Evolutionary conservation across 2,888 invertebrate genomes (phyloP), one percentile per base, ranked within the genome.

Genomic region (Thecocarcelia acutangulata): DNA sequence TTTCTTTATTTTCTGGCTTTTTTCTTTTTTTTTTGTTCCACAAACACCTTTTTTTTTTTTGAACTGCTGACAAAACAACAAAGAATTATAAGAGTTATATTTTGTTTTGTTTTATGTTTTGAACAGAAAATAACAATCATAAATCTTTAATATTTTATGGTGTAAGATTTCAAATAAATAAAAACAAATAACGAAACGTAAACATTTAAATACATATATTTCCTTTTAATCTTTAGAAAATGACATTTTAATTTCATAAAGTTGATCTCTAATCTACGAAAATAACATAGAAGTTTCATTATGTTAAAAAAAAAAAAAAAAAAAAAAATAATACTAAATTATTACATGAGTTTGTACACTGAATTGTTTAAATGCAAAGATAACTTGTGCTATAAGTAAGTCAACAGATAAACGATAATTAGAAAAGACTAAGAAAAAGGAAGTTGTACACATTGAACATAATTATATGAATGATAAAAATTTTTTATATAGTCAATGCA

Each of bases 71-170:
- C 42, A 28, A 58, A 52, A 61, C 17, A 24, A 44, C 13, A 19
- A 58, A 28, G 19, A 28, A 11, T 54, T 19, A 58, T 42, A 11
- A 12, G 8, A 21, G n/a, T 5, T 61, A n/a, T 24, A n/a, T 46
- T 56, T 42, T 44, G 52, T 77, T 68, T 77, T 68, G 77, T 63
- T 64, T 64, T 37, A 17, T 52, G 4, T 19, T 24, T 15, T 1
- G n/a, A 54, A 48, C 50, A 42, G 24, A 64, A 33, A 82, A 79
- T 72, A 70, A 78, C 64, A 83, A 33, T 58, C 74, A 83, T 79
- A 83, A 79, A 83, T 83, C 78, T 72, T 70, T 11, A 70, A 54
- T 33, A 54, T 56, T 63, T 77, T 64, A 63, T 73, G 58, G 56
- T 54, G 61, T 68, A 73, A 76, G 48, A 68, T 68, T 70, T 15